Conservation (phyloP, 2,888 invertebrate species). For the Troides aeacus region DNA sequence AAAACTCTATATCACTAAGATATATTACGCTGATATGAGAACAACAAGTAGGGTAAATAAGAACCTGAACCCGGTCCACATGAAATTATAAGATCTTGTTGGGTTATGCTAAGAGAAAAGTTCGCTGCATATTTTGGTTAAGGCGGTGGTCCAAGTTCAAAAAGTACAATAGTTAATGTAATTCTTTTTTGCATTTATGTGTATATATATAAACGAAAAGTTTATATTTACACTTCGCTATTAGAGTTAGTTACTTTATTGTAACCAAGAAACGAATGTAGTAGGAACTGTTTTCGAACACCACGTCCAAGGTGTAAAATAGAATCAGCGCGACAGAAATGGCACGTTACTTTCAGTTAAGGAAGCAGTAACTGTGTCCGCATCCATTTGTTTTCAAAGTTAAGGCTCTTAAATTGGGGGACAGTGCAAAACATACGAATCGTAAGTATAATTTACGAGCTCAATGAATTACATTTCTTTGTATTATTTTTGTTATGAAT, state of each 20-base stretch:
- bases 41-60: no score
- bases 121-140: no score
- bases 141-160: no score
- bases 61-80: no score
- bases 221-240: background rate
- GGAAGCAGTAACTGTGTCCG: slow-evolving; percentile 17
- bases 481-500: background rate
- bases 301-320: slow-evolving; percentile 64
- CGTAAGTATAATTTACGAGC: no score
- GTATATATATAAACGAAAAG: no score
- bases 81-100: no score
- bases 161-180: no score
- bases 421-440: slow-evolving; percentile 29
- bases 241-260: background rate
- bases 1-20: no score
- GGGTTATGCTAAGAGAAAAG: no score
- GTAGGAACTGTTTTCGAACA: slow-evolving; percentile 30
- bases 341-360: slow-evolving; percentile 68
- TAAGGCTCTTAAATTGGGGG: slow-evolving; percentile 22
- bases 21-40: no score
- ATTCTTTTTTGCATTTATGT: no score
- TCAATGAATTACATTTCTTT: slow-evolving; percentile 12
- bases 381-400: slow-evolving; percentile 24
- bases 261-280: background rate
- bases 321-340: slow-evolving; percentile 62